Evolutionary conservation across 2,113 vertebrate genomes (phyloP).

Genomic region (Sinocyclocheilus maitianheensis): DNA sequence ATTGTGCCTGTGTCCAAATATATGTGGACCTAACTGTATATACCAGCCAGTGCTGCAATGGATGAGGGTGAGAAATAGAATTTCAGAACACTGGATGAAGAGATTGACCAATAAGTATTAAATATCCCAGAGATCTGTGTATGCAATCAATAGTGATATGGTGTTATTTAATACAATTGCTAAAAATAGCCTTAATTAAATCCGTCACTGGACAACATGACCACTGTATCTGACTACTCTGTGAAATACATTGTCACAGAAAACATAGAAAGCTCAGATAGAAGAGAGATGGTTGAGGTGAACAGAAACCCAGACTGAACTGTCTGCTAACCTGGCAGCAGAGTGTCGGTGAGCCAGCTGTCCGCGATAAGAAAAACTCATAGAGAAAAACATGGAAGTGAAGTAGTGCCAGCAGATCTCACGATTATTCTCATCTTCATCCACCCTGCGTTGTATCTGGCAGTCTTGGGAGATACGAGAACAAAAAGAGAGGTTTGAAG

Average conservation of each 20-base stretch:
- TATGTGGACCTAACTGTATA: too few relatives aligned
- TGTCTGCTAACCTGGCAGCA: conserved; percentile 6
- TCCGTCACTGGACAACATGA: not conserved
- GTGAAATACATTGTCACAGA: not conserved
- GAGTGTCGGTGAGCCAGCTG: not conserved
- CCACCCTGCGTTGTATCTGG: not conserved
- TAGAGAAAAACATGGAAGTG: conserved; percentile 4
- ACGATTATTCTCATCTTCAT: conserved; percentile 21
- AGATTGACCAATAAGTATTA: not conserved
- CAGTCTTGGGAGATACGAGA: not conserved
- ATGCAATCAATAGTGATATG: not conserved
- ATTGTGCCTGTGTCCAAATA: too few relatives aligned
- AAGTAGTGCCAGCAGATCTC: conserved; percentile 21
- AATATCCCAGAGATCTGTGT: not conserved
- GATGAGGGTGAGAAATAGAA: not conserved
- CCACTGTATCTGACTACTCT: not conserved
- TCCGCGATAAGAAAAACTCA: conserved; percentile 30
- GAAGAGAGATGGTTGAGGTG: not conserved
- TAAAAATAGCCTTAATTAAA: not conserved
- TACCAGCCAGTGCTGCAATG: too few relatives aligned
- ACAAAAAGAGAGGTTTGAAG: not conserved
- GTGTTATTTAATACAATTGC: not conserved
- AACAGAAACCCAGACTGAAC: not conserved
- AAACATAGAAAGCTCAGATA: not conserved
- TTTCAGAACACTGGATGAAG: not conserved